Evolutionary conservation across 2,113 vertebrate genomes (phyloP), one percentile per base, ranked within the genome.

Genomic region (Azemiops feae): DNA sequence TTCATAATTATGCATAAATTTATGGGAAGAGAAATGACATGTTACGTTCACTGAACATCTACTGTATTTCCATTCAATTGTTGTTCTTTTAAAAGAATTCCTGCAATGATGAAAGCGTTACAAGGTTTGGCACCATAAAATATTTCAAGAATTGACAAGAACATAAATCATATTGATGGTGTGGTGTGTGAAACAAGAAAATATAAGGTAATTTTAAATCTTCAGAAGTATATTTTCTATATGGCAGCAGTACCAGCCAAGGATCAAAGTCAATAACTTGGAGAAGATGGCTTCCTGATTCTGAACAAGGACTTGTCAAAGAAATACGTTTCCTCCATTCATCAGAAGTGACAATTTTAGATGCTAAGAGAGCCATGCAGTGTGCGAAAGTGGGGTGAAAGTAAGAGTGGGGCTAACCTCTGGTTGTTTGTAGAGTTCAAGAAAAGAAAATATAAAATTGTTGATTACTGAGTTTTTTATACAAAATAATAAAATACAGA

Each of bases 261-360:
- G 85, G 25, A 69, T 92, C 92, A 12, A 47, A 85, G 92, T 54
- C 93, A 92, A 69, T 86, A 95, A 96, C 6, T 50, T 92, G 81
- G 43, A 27, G 69, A 39, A 30, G 10, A 23, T 53, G 81, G 25
- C 1, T 0, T 92, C 92, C 52, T 50, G 8, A 86, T 69, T 91
- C 91, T 39, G 0, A 74, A 30, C 50, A 91, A 81, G 52, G 58
- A 81, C 54, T 81, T 87, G 52, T 14, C 43, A 90, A 30, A 92
- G 8, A 22, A 81, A 27, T 8, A 86, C 0, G 0, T 64, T 88
- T 39, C 39, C 87, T 89, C 74, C 86, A 34, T 47, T 53, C 89
- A 43, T 64, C 85, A 47, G 95, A 91, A 18, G 5, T 23, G 50
- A 25, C 74, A 43, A 43, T 81, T 81, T 81, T 81, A 81, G 74